phyloP scores from a whole-genome alignment of 2,888 invertebrate species.

The Pegoplata infirma region DNA sequence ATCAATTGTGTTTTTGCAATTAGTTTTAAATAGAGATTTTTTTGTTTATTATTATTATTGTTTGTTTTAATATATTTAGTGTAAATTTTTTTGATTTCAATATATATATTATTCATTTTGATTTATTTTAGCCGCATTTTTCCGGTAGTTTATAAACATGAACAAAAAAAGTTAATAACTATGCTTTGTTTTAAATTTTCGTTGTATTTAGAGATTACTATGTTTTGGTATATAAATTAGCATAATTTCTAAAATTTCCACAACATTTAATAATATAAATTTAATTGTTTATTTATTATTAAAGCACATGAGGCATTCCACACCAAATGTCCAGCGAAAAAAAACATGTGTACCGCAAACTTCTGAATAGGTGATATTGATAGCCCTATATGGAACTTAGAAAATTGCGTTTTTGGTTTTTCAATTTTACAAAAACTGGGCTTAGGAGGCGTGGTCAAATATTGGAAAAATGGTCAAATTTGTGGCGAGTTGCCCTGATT shows the following conservation, averaged over 20 bases:
- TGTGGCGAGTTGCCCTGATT: too few species aligned
- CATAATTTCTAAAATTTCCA: conserved; percentile 5
- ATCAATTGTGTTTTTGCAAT: conserved; percentile 25
- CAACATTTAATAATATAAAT: conserved; percentile 13
- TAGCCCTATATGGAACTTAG: too few species aligned
- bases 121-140: not conserved
- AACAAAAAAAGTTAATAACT: not conserved
- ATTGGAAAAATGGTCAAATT: too few species aligned
- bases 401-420: too few species aligned
- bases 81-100: not conserved
- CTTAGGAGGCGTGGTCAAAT: too few species aligned
- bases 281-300: conserved; percentile 31
- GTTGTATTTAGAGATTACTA: not conserved
- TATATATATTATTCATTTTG: not conserved
- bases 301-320: too few species aligned
- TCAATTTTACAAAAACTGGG: too few species aligned
- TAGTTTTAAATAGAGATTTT: conserved; percentile 8
- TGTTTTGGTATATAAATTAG: not conserved
- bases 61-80: too few species aligned
- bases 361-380: too few species aligned
- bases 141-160: not conserved
- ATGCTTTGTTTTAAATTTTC: not conserved
- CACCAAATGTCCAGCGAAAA: too few species aligned
- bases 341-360: too few species aligned
- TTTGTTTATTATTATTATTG: too few species aligned